Conservation (phyloP, 2,888 invertebrate genomes). For the Quadriops clusia region DNA sequence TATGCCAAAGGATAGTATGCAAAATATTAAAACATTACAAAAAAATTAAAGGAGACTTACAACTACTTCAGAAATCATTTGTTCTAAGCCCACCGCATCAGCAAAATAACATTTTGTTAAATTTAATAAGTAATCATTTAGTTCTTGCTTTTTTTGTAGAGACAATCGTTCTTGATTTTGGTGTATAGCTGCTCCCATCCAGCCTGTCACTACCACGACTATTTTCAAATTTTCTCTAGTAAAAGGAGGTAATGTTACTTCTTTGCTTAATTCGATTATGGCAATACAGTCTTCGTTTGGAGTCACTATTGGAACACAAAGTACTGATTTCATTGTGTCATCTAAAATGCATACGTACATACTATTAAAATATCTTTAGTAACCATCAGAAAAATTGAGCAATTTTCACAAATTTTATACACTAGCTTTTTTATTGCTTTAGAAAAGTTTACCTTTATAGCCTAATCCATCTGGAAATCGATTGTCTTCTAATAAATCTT, state of each 20-base stretch:
- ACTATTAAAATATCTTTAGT: no score
- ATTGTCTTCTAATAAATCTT: slow-evolving; percentile 43
- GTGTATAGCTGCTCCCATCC: slow-evolving; percentile 37
- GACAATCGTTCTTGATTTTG: slow-evolving; percentile 32
- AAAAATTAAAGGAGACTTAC: no score
- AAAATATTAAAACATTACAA: not conserved
- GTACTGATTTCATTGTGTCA: slow-evolving; percentile 43
- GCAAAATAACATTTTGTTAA: slow-evolving; percentile 42
- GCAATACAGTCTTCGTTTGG: slow-evolving; percentile 47
- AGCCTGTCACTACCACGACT: slow-evolving; percentile 31
- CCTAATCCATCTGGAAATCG: slow-evolving; percentile 47
- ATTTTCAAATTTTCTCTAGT: slow-evolving; percentile 30
- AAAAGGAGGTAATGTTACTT: slow-evolving; percentile 27
- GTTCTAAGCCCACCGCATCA: slow-evolving; percentile 43
- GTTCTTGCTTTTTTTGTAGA: slow-evolving; percentile 33
- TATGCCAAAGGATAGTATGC: slow-evolving; percentile 1
- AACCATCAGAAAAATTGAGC: no score
- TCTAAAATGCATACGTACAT: slow-evolving; percentile 35
- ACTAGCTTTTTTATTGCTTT: not conserved
- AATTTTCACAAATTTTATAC: not conserved
- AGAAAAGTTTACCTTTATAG: slow-evolving; percentile 21
- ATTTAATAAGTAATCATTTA: slow-evolving; percentile 33
- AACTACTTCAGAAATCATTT: slow-evolving; percentile 48
- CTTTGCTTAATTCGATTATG: slow-evolving; percentile 46
- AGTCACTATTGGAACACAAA: slow-evolving; percentile 48